Evolutionary conservation across 2,113 vertebrate species (phyloP).

Genomic region (Todiramphus saurophagus): DNA sequence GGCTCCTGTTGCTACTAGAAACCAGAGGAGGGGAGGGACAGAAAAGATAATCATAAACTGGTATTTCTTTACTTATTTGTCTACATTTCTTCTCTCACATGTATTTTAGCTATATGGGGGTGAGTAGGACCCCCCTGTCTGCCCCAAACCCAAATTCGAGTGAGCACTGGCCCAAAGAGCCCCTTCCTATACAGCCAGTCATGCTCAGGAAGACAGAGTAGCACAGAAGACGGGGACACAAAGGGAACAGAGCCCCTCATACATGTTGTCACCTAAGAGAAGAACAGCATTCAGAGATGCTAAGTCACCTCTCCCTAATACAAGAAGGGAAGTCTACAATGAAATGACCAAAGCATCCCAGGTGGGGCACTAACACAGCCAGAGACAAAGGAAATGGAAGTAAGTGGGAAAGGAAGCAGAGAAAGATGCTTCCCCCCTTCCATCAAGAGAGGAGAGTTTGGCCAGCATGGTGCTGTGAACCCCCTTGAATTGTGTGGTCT

Average conservation of each 20-base stretch:
- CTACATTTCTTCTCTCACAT: not conserved
- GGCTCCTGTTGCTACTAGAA: slow-evolving; percentile 64
- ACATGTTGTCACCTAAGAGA: not conserved
- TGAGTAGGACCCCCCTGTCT: not conserved
- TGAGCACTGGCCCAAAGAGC: not conserved
- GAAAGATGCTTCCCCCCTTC: not conserved
- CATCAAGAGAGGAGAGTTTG: not conserved
- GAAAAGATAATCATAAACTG: not conserved
- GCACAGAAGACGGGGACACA: not conserved
- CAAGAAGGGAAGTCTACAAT: not conserved
- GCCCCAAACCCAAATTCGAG: not conserved
- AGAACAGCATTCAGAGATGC: not conserved
- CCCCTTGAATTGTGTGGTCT: not conserved
- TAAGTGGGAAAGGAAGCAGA: not conserved
- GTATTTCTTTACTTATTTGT: not conserved
- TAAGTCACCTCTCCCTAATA: not conserved
- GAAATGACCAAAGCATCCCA: not conserved
- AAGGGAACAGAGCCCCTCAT: not conserved
- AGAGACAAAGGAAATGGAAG: not conserved
- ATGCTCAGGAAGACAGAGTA: not conserved
- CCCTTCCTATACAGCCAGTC: not conserved
- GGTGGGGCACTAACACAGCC: not conserved
- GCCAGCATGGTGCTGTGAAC: not conserved
- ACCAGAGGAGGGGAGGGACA: slow-evolving; percentile 13
- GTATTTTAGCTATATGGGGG: not conserved